phyloP scores from a whole-genome alignment of 2,113 vertebrate species.

The Sprattus sprattus region DNA sequence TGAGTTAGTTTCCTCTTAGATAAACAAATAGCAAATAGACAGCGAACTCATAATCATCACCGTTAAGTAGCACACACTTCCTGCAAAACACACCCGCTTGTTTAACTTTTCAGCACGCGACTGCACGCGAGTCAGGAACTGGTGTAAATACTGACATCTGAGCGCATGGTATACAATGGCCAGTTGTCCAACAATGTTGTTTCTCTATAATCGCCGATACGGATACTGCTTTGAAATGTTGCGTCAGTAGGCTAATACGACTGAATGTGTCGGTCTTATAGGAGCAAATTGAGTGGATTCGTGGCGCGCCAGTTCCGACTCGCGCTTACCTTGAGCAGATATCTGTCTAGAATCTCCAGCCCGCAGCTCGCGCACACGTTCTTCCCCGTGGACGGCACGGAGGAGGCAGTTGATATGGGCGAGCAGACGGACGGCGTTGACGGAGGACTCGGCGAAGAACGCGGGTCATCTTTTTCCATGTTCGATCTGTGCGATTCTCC shows the following conservation, averaged over 20 bases:
- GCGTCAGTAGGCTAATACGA: not conserved
- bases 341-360: constrained; percentile 93
- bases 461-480: constrained; percentile 91
- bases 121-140: constrained; percentile 48
- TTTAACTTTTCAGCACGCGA: constrained; percentile 54
- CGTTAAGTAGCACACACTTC: constrained; percentile 47
- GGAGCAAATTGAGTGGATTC: constrained; percentile 24
- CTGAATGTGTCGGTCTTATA: constrained; percentile 23
- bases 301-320: not conserved
- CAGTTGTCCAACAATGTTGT: not conserved
- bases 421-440: constrained; percentile 93
- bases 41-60: constrained; percentile 43
- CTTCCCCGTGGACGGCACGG: constrained; percentile 84
- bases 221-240: not conserved
- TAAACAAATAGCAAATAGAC: constrained; percentile 40
- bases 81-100: constrained; percentile 51
- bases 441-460: constrained; percentile 87
- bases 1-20: constrained; percentile 31
- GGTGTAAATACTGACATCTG: constrained; percentile 8
- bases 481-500: constrained; percentile 81
- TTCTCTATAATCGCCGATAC: not conserved
- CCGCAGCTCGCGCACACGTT: constrained; percentile 96
- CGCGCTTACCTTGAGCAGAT: constrained; percentile 87
- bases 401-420: constrained; percentile 84
- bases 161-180: not conserved